Evolutionary conservation across 2,113 vertebrate genomes (phyloP).

Genomic region (Vulpes vulpes): DNA sequence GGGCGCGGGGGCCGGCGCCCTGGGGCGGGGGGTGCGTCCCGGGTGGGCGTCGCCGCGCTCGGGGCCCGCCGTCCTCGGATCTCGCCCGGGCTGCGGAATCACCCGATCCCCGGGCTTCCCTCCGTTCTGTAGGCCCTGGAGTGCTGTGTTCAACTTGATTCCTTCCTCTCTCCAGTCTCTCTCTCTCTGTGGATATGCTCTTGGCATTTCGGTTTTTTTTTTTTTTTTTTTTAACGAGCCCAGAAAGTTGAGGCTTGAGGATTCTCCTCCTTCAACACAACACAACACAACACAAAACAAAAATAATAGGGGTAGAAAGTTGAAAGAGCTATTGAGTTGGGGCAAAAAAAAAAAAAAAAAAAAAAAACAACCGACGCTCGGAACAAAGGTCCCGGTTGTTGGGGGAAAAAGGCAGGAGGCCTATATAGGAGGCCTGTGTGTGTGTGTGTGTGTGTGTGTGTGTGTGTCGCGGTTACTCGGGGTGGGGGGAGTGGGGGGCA

Average conservation of each 20-base stretch:
- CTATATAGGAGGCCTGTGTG: conserved; percentile 86
- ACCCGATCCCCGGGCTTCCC: conserved; percentile 69
- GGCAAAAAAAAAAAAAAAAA: conserved; percentile 74
- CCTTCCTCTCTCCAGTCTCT: not conserved
- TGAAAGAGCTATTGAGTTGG: conserved; percentile 80
- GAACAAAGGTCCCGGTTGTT: conserved; percentile 91
- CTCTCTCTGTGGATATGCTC: conserved; percentile 20
- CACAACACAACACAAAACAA: conserved; percentile 60
- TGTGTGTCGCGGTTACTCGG: conserved; percentile 86
- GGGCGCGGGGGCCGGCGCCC: not conserved
- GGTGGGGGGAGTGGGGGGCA: not conserved
- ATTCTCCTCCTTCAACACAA: conserved; percentile 43
- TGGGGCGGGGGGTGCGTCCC: too few relatives aligned
- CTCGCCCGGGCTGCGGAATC: conserved; percentile 33
- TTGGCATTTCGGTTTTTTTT: conserved; percentile 11
- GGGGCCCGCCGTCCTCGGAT: not conserved
- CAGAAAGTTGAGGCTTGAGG: conserved; percentile 36
- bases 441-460: conserved; percentile 82
- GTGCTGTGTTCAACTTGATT: conserved; percentile 63
- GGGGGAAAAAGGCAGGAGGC: conserved; percentile 83
- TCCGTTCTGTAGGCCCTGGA: conserved; percentile 67
- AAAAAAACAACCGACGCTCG: conserved; percentile 83
- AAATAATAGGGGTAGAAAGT: conserved; percentile 60
- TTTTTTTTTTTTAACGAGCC: not conserved
- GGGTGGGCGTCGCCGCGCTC: too few relatives aligned